Evolutionary conservation across 2,113 vertebrate genomes (phyloP).

Genomic region (Opisthocomus hoazin): DNA sequence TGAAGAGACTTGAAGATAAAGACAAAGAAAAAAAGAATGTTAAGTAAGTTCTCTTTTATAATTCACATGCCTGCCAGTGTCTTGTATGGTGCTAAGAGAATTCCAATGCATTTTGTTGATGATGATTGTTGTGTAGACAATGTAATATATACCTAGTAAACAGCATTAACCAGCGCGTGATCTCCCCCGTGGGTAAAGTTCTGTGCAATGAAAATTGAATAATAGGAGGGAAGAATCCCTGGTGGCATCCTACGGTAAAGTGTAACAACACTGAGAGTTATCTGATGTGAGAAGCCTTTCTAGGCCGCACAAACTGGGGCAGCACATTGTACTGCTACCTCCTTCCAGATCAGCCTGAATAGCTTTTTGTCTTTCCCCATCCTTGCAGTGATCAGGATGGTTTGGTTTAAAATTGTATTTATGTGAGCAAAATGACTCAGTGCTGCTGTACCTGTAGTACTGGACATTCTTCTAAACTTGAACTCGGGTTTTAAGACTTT

Average conservation of each 20-base stretch:
- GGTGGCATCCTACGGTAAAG: background rate
- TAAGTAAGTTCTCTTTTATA: slow-evolving; percentile 84
- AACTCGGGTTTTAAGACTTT: background rate
- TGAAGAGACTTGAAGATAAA: slow-evolving; percentile 95
- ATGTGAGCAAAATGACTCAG: background rate
- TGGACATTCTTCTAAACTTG: background rate
- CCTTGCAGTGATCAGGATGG: background rate
- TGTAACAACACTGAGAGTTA: background rate
- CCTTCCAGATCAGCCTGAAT: background rate
- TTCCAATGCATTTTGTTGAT: background rate
- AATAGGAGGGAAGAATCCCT: background rate
- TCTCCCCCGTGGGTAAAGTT: background rate
- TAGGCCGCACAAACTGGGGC: background rate
- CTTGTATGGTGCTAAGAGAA: background rate
- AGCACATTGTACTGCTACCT: background rate
- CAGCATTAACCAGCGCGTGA: background rate
- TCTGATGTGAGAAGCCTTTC: background rate
- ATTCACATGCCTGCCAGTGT: background rate
- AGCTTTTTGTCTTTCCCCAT: background rate
- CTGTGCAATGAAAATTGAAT: background rate
- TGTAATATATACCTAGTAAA: background rate
- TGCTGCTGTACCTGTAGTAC: background rate
- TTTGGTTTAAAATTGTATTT: background rate
- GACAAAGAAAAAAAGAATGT: slow-evolving; percentile 91
- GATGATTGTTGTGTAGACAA: background rate